Base-by-base conservation (phyloP, 1,140 invertebrate species). In the Tetramorium simillimum region DNA sequence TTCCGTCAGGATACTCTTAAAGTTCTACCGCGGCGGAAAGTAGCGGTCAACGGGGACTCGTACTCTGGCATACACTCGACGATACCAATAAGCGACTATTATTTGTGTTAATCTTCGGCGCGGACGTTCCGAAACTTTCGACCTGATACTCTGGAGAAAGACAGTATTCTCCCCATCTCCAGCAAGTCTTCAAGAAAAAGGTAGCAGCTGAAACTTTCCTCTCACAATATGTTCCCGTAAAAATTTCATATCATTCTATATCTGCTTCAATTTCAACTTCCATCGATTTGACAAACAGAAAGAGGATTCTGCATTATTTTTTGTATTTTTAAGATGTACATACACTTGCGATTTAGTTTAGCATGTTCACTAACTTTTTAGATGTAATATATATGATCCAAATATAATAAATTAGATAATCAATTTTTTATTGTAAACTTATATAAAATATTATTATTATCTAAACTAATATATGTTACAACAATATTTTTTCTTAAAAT, bases 51-150 rank as follows among this genome's bases (percentile, higher is more conserved):
- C 85, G 89, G 85, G 70, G 88, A 86, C 63, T 76, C 77, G 86
- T 89, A 89, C 49, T 76, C 24, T 24, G 53, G 73, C 51, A 89
- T 58, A 77, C 88, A 86, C 77, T 92, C 58, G 60, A 86, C 58
- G 84, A 86, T 70, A 69, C 87, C 92, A 91, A 93, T 93, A 93
- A 93, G 65, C 78, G 82, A 62, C 82, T 89, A 88, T 92, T 93
- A 89, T 93, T 92, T 90, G 86, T 80, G 62, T 89, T 92, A 92
- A 90, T 92, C 82, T 91, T 89, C 70, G 73, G 77, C 58, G 86
- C 46, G 49, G 10, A 73, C 67, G 58, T 77, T 84, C 24, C 14
- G 24, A 78, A 90, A 89, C 72, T 90, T 90, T 77, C 12, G 49
- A 49, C 24, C 75, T 86, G 70, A 63, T 77, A 86, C 75, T 81